phyloP scores from a whole-genome alignment of 2,113 vertebrate genomes.

The Malurus cyaneus region DNA sequence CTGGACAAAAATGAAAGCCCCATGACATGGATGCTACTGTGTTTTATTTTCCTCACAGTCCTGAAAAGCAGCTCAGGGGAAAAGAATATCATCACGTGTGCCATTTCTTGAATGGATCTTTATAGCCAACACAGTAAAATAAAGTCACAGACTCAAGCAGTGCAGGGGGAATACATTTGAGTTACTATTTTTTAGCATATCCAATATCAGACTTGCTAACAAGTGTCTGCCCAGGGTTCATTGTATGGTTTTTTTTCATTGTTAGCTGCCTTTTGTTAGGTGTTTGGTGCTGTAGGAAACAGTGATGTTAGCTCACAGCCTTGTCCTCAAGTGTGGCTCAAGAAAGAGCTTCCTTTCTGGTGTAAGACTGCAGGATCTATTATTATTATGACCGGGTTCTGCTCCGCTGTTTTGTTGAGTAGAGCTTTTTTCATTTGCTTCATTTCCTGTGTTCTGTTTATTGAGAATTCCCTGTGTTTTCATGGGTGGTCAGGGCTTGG shows the following conservation, averaged over 20 bases:
- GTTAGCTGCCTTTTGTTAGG: neutral
- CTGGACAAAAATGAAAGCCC: neutral
- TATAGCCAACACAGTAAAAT: neutral
- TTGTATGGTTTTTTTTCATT: neutral
- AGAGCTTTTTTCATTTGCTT: neutral
- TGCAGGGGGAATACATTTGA: neutral
- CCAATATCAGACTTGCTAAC: neutral
- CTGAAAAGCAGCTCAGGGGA: neutral
- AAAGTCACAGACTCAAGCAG: neutral
- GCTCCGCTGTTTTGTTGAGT: neutral
- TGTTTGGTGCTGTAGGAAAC: neutral
- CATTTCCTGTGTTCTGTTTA: neutral
- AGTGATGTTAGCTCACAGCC: neutral
- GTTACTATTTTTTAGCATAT: neutral
- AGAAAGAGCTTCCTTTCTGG: neutral
- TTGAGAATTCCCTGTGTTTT: neutral
- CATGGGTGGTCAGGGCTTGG: neutral
- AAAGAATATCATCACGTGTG: neutral
- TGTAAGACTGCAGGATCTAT: neutral
- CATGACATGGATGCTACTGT: accelerated
- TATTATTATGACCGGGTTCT: neutral
- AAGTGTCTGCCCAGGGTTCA: neutral
- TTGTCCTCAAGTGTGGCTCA: neutral
- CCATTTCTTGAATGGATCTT: neutral
- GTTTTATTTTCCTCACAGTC: neutral